Base-by-base conservation (phyloP, 2,888 invertebrate species). In the Ophion ellenae region DNA sequence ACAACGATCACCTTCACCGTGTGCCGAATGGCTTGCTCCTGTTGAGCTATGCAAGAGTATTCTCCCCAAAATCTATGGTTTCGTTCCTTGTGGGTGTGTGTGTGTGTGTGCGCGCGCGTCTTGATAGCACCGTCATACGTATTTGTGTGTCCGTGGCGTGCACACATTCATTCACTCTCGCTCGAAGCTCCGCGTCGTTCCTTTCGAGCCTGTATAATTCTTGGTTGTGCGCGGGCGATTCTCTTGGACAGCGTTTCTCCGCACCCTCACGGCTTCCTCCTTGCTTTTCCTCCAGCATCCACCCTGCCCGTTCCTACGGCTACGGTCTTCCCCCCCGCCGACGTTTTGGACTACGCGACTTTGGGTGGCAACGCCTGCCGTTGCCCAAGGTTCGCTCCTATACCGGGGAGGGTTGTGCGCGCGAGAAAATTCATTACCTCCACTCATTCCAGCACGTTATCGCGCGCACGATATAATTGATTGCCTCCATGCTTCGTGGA, bases 371-470 rank as follows among this genome's bases (percentile, higher is more conserved):
- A 85, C 78, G 74, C 71, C 64, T 71, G 80, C 63, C 79, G 82
- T 70, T 75, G 45, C 81, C 63, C 45, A 75, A 70, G 84, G 84
- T 74, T 85, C 59, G 53, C 71, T 78, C 77, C 81, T 81, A 45
- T 70, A 67, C 75, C 32, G 63, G 81, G 70, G 73, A 82, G 86
- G 78, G 85, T 74, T 74, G 77, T 71, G 86, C 75, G 73, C 82
- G 84, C 87, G 90, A 88, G 88, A 88, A 90, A 92, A 92, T 92
- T 92, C 92, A 91, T 92, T 92, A 92, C 92, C 91, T 90, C 80
- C 89, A 89, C 90, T 91, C 90, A 90, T 91, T 90, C 89, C 90
- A 86, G 84, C 88, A 90, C 90, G 89, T 91, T 90, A 90, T 91
- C 91, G 90, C 89, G 88, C 86, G 85, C 87, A 86, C 87, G 88